phyloP scores from a whole-genome alignment of 2,113 vertebrate species.

The Limnothrissa miodon region DNA sequence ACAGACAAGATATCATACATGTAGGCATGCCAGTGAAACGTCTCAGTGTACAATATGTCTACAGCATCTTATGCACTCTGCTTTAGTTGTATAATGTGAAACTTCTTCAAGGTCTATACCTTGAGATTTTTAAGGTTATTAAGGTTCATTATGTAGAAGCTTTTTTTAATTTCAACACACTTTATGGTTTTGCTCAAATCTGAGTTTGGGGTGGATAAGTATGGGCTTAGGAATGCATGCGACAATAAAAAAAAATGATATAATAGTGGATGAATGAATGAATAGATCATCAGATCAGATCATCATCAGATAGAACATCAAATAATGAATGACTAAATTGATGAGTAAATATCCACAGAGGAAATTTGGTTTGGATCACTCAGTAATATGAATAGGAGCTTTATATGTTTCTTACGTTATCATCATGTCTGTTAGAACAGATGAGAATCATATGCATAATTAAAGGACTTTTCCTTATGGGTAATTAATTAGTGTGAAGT shows the following conservation, averaged over 20 bases:
- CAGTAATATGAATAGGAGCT: too few relatives aligned
- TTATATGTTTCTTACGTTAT: too few relatives aligned
- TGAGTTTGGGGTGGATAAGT: neutral
- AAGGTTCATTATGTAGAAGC: too few relatives aligned
- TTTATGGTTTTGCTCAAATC: neutral
- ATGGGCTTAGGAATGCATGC: neutral
- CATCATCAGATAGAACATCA: too few relatives aligned
- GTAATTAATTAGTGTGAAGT: neutral
- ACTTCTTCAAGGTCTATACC: neutral
- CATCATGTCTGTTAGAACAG: too few relatives aligned
- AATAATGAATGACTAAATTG: too few relatives aligned
- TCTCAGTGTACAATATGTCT: neutral
- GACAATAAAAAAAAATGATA: neutral
- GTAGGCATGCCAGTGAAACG: neutral
- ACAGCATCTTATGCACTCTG: neutral
- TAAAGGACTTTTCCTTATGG: too few relatives aligned
- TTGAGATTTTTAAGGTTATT: neutral
- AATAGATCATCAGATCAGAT: too few relatives aligned
- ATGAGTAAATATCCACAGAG: too few relatives aligned
- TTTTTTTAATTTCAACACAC: neutral
- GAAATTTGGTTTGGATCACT: too few relatives aligned
- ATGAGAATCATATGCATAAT: too few relatives aligned
- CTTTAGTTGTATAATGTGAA: neutral
- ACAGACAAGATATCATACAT: neutral
- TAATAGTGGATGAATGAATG: neutral